Base-by-base conservation (phyloP, 1,140 invertebrate species). In the Drosophila setifemur region DNA sequence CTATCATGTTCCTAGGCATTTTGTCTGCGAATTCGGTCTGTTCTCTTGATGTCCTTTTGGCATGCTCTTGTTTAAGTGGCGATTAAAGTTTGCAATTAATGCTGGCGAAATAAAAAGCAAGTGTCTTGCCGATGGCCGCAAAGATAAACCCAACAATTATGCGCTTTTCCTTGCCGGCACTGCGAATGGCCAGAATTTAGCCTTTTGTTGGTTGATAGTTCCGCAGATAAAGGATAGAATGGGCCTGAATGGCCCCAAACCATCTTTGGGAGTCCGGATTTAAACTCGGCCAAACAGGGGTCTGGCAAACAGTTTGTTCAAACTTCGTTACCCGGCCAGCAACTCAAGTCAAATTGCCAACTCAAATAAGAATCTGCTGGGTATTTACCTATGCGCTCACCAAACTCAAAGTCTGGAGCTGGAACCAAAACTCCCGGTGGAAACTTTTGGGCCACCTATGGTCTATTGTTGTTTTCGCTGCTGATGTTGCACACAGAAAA, bases 301-400 rank as follows among this genome's bases (percentile, higher is more conserved):
- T 14, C 14, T 33, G 33, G 33, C 42, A 58, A 31, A 49, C 28
- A 72, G 54, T 72, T 61, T 72, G 68, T 61, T 48, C 68, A 72
- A 61, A 61, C 68, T 61, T 70, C 21, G 43, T 28, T 33, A 3
- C 43, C 16, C 33, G 40, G 19, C 40, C 11, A 23, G 43, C 9
- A 39, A 61, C 68, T 72, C 68, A 45, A 72, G 31, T 72, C 68
- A 70, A 70, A 40, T 58, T 40, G 60, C 31, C 42, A 64, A 79
- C 75, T 79, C 57, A 74, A 79, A 73, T 70, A 81, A 61, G 53
- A 81, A 85, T 74, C 74, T 85, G 79, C 71, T 67, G 67, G 74
- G 79, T 85, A 85, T 79, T 73, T 83, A 83, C 81, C 79, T 74
- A 78, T 85, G 70, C 64, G 54, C 63, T 58, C 68, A 83, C 73